Base-by-base conservation (phyloP, 2,888 invertebrate genomes). In the Eupeodes latifasciatus region DNA sequence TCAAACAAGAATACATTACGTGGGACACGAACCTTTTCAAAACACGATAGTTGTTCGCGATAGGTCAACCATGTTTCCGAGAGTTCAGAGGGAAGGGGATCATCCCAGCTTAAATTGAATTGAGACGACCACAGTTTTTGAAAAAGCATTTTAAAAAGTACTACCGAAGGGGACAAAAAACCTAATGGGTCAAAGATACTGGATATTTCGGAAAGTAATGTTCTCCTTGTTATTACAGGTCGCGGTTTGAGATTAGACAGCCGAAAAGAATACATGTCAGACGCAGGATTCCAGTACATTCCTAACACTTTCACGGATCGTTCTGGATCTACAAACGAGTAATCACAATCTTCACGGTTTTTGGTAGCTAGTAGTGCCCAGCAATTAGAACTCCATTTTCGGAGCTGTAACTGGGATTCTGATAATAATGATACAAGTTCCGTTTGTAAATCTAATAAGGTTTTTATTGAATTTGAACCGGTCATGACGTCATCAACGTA, bases 401-500 rank as follows among this genome's bases (percentile, higher is more conserved):
- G 66, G 4, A 84, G 61, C 44, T 84, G 59, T 14, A 84, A 71
- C 16, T 61, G 53, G 0, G 75, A 75, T 11, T 69, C 16, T 14
- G 64, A 66, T 6, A 84, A n/a, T 47, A 80, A 11, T 6, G 69
- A 16, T 5, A 76, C 44, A 14, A 80, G 51, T 57, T 80, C 71
- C 3, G 69, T n/a, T 14, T 79, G 61, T 7, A 55, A 9, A 5
- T 44, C 40, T 0, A 84, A 6, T 6, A 84, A 19, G 1, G 27
- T 49, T 6, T 75, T 14, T 0, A 47, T 40, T 44, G 80, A 72
- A 14, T 67, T 69, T 11, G 16, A n/a, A 55, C 51, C 89, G 0
- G 86, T 79, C 55, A 89, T 49, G 3, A 90, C 76, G 34, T 89
- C 90, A 19, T 90, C 89, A 6, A 90, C 89, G 40, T 89, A 90